These are phyloP conservation scores for Lindbergichthys nudifrons DNA, from an alignment of 2,797 vertebrate genomes.

Conservation along the genomic window DNA sequence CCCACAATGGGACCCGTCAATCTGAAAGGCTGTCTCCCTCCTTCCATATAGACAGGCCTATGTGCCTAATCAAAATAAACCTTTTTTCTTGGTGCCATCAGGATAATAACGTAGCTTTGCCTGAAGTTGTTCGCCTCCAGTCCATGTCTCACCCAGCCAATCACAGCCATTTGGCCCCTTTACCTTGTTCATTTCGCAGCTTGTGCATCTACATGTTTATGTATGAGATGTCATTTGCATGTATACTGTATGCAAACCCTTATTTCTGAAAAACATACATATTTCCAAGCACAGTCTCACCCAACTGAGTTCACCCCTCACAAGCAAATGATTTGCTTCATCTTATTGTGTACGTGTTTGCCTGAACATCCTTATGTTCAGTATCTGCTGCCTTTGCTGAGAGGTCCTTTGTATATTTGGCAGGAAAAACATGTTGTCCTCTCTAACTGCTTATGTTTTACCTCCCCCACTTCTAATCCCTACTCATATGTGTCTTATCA, in stretches of 20 bases:
- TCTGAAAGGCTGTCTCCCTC: constrained; percentile 46
- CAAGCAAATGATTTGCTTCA: constrained; percentile 27
- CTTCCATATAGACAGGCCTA: constrained; percentile 4
- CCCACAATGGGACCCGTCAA: constrained; percentile 74
- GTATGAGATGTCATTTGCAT: constrained; percentile 64
- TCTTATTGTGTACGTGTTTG: constrained; percentile 17
- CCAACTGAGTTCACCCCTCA: constrained; percentile 20
- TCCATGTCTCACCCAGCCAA: constrained; percentile 41
- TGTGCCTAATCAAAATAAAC: constrained; percentile 40
- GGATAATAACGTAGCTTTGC: constrained; percentile 29
- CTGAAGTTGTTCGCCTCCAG: constrained; percentile 18
- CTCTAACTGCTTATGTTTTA: constrained; percentile 18
- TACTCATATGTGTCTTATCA: constrained; percentile 39
- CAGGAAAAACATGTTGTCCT: constrained; percentile 10
- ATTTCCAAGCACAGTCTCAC: constrained; percentile 37
- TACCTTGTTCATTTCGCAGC: constrained; percentile 39
- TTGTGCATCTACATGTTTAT: constrained; percentile 46
- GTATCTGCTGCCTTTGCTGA: constrained; percentile 1
- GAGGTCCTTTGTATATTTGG: constrained; percentile 25
- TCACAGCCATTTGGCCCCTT: constrained; percentile 21
- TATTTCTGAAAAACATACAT: constrained; percentile 53
- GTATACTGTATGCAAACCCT: constrained; percentile 55
- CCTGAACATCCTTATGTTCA: constrained; percentile 12
- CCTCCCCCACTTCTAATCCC: constrained; percentile 21
- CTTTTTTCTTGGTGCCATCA: constrained; percentile 24